These are phyloP conservation scores for Larimichthys polyactis DNA, from an alignment of 2,113 vertebrate genomes.

Conservation along the genomic window DNA sequence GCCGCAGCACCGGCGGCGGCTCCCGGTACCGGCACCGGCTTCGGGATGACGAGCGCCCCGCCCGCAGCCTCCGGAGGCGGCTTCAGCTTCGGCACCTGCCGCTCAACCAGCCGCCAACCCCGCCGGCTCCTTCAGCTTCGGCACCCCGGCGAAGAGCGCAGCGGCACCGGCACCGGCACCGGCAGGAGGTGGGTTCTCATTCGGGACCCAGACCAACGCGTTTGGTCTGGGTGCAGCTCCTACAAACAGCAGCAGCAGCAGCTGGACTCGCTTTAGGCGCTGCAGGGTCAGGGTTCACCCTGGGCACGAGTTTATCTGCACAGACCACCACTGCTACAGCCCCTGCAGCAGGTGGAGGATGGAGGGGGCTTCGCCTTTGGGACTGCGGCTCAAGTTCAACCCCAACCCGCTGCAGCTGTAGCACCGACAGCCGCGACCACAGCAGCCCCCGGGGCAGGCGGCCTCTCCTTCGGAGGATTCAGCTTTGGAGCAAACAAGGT, in stretches of 20 bases:
- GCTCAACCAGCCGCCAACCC: constrained; percentile 69
- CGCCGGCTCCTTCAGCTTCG: constrained; percentile 86
- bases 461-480: constrained; percentile 78
- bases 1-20: constrained; percentile 48
- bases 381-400: constrained; percentile 18
- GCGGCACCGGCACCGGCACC: constrained; percentile 11
- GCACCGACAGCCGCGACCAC: constrained; percentile 7
- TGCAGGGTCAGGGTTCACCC: constrained; percentile 73
- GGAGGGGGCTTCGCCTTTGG: constrained; percentile 76
- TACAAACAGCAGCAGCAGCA: constrained; percentile 74
- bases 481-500: constrained; percentile 83
- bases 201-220: constrained; percentile 81
- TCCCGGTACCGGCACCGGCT: constrained; percentile 81
- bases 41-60: constrained; percentile 78
- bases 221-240: constrained; percentile 77
- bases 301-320: constrained; percentile 63
- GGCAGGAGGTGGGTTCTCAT: constrained; percentile 77
- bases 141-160: constrained; percentile 77
- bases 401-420: background rate
- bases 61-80: constrained; percentile 67
- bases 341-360: constrained; percentile 38
- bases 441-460: constrained; percentile 16
- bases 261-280: constrained; percentile 83
- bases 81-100: constrained; percentile 84
- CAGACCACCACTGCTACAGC: constrained; percentile 62